phyloP scores from a whole-genome alignment of 2,113 vertebrate species.

The Rhinichthys klamathensis region DNA sequence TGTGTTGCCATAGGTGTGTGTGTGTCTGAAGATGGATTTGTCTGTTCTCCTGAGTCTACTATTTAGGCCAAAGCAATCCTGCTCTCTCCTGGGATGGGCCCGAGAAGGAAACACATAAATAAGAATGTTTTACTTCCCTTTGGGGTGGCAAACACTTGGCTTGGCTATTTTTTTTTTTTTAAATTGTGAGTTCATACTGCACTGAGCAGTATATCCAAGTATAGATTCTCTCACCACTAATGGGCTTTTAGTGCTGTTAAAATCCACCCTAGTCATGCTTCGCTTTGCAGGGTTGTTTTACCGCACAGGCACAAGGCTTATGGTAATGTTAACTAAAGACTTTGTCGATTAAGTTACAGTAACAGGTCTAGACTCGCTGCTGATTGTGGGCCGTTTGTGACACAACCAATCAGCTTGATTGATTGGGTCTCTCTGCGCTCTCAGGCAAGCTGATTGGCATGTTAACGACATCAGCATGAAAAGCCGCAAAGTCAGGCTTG shows the following conservation, averaged over 20 bases:
- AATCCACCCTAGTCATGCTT: background rate
- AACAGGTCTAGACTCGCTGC: conserved; percentile 73
- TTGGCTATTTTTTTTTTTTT: conserved; percentile 10
- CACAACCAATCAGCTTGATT: conserved; percentile 79
- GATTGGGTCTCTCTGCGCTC: conserved; percentile 71
- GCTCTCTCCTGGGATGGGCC: conserved; percentile 35
- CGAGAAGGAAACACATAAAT: conserved; percentile 34
- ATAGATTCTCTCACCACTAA: conserved; percentile 17
- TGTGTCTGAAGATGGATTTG: conserved; percentile 13
- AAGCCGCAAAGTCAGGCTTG: conserved; percentile 57
- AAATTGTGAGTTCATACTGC: background rate
- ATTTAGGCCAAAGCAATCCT: conserved; percentile 37
- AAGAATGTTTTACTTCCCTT: conserved; percentile 30
- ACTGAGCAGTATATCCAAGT: background rate
- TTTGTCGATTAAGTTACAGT: conserved; percentile 71
- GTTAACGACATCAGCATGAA: conserved; percentile 69
- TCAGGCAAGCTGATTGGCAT: conserved; percentile 72
- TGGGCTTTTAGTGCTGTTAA: conserved; percentile 24
- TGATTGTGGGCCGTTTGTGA: conserved; percentile 77
- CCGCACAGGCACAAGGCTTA: conserved; percentile 54
- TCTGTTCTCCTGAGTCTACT: conserved; percentile 38
- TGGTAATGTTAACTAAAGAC: conserved; percentile 71
- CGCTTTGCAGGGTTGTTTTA: conserved; percentile 40
- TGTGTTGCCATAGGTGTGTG: conserved; percentile 20
- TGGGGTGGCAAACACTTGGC: conserved; percentile 14